Conservation (phyloP, 2,888 invertebrate species). For the Philopedon plagiatum region DNA sequence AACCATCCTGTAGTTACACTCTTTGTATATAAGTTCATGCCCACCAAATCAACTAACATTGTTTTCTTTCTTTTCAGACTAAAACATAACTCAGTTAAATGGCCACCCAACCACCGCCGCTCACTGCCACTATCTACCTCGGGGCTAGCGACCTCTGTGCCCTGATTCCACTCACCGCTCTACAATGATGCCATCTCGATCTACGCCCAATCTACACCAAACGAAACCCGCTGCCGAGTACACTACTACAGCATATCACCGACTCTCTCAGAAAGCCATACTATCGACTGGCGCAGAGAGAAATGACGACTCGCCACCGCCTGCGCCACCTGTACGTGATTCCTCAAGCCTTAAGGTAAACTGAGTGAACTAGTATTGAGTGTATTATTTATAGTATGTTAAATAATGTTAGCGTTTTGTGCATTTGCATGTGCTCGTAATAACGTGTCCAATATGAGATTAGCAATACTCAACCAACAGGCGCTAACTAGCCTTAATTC, state of each 20-base stretch:
- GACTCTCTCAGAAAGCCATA: slow-evolving; percentile 53
- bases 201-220: slow-evolving; percentile 68
- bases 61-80: not conserved
- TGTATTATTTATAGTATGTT: too few species aligned
- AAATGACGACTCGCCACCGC: slow-evolving; percentile 72
- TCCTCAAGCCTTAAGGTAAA: slow-evolving; percentile 72
- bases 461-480: too few species aligned
- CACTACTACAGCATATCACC: slow-evolving; percentile 25
- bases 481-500: too few species aligned
- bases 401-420: too few species aligned
- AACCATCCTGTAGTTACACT: too few species aligned
- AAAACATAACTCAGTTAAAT: slow-evolving; percentile 9
- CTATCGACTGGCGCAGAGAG: slow-evolving; percentile 60
- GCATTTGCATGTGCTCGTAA: too few species aligned
- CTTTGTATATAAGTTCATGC: too few species aligned
- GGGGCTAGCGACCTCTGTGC: slow-evolving; percentile 12
- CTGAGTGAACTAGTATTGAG: too few species aligned
- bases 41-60: not conserved
- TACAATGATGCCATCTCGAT: slow-evolving; percentile 69
- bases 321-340: slow-evolving; percentile 77
- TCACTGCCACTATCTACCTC: not conserved
- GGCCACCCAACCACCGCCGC: not conserved
- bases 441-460: too few species aligned
- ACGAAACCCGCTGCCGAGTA: slow-evolving; percentile 6
- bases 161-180: not conserved